phyloP scores from a whole-genome alignment of 2,797 vertebrate species.

The Bradypodion ventrale region DNA sequence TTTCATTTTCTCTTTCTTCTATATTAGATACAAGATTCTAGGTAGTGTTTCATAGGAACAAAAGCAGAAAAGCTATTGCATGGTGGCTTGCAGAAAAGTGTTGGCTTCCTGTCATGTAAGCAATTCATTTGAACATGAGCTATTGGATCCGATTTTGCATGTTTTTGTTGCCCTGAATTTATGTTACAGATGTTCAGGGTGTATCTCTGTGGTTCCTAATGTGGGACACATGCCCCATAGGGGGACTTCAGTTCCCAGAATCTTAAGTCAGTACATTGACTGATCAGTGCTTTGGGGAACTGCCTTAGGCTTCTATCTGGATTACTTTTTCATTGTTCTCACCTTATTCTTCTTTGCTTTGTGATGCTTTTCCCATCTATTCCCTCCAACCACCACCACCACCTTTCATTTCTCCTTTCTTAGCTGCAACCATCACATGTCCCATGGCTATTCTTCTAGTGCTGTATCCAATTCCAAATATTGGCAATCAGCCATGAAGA shows the following conservation, averaged over 20 bases:
- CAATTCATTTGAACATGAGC: background rate
- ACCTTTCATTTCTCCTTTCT: background rate
- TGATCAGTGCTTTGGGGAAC: no score
- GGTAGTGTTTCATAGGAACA: background rate
- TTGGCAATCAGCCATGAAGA: no score
- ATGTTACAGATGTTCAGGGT: background rate
- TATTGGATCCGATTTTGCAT: background rate
- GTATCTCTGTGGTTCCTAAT: no score
- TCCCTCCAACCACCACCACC: background rate
- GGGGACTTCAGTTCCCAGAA: no score
- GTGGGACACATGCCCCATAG: no score
- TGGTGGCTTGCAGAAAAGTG: background rate
- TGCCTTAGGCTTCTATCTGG: no score
- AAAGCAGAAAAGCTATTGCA: background rate
- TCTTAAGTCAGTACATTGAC: no score
- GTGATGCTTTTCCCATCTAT: background rate
- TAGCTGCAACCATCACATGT: no score
- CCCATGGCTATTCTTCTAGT: background rate
- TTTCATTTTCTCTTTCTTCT: background rate
- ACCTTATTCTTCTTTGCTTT: background rate
- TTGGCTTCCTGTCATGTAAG: background rate
- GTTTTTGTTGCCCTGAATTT: background rate
- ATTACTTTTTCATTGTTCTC: background rate
- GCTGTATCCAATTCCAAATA: no score
- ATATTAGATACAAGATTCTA: background rate